Evolutionary conservation across 1,140 invertebrate genomes (phyloP).

Genomic region (Acromyrmex echinatior): DNA sequence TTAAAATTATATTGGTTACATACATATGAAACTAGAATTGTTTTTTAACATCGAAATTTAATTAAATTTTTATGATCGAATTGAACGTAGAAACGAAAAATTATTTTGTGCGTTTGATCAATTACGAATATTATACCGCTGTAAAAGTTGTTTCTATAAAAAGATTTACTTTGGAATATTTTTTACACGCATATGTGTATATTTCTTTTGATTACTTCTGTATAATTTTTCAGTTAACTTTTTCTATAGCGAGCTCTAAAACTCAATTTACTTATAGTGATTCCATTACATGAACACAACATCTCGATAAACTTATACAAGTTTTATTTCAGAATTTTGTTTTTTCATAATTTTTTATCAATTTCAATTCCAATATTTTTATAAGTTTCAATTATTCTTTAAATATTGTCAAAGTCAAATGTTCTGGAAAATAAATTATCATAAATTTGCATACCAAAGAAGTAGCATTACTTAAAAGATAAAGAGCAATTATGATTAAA

Average conservation of each 20-base stretch:
- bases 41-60: not conserved
- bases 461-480: not conserved
- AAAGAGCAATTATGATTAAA: slow-evolving; percentile 2
- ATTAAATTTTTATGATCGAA: not conserved
- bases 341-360: not conserved
- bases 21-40: not conserved
- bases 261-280: slow-evolving; percentile 12
- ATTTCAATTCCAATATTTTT: not conserved
- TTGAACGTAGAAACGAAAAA: not conserved
- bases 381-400: not conserved
- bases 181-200: no score
- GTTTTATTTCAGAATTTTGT: not conserved
- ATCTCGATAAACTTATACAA: slow-evolving; percentile 4
- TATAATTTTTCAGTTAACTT: not conserved
- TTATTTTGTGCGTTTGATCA: not conserved
- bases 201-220: no score
- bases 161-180: no score
- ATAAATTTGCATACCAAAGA: not conserved
- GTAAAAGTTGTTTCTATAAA: not conserved
- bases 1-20: not conserved
- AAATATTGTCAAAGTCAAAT: not conserved
- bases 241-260: not conserved
- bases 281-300: not conserved
- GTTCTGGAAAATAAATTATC: not conserved
- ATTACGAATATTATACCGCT: not conserved